Evolutionary conservation across 2,113 vertebrate genomes (phyloP).

Genomic region (Cyprinus carpio): DNA sequence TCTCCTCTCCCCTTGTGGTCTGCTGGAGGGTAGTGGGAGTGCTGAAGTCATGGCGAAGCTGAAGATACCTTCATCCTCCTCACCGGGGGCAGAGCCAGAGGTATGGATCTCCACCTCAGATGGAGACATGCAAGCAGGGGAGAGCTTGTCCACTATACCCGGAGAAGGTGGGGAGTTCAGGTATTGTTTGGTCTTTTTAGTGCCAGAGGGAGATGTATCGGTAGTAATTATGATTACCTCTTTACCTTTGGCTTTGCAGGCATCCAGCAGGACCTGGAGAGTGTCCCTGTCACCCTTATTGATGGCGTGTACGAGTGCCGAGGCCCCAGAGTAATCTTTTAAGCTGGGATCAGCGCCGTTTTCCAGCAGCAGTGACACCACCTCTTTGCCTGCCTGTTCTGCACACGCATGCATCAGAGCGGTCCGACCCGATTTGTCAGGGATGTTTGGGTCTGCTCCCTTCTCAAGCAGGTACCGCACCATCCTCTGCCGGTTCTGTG

Average conservation of each 20-base stretch:
- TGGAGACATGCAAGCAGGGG: conserved; percentile 79
- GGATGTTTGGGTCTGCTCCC: conserved; percentile 92
- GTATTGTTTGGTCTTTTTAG: conserved; percentile 93
- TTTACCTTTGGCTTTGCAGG: conserved; percentile 89
- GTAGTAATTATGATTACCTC: conserved; percentile 96
- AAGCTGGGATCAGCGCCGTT: conserved; percentile 90
- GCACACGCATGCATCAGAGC: conserved; percentile 91
- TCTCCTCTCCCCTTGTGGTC: conserved; percentile 65
- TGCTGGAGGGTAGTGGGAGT: conserved; percentile 68
- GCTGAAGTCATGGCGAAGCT: conserved; percentile 79
- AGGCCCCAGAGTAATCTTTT: conserved; percentile 85
- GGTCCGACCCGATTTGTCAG: conserved; percentile 85
- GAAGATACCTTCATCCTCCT: conserved; percentile 82
- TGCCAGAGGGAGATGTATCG: conserved; percentile 87
- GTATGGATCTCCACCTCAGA: conserved; percentile 83
- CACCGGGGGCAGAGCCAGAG: conserved; percentile 70
- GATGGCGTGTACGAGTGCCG: conserved; percentile 86
- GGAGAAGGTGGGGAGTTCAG: conserved; percentile 90
- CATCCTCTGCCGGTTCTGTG: conserved; percentile 82
- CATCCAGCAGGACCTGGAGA: conserved; percentile 85
- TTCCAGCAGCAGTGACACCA: conserved; percentile 81
- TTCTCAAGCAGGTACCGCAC: conserved; percentile 90
- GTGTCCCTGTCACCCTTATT: conserved; percentile 86
- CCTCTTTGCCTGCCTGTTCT: conserved; percentile 79
- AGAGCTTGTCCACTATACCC: conserved; percentile 75